Evolutionary conservation across 2,888 invertebrate genomes (phyloP), one percentile per base, ranked within the genome.

Genomic region (Plebejus anna): DNA sequence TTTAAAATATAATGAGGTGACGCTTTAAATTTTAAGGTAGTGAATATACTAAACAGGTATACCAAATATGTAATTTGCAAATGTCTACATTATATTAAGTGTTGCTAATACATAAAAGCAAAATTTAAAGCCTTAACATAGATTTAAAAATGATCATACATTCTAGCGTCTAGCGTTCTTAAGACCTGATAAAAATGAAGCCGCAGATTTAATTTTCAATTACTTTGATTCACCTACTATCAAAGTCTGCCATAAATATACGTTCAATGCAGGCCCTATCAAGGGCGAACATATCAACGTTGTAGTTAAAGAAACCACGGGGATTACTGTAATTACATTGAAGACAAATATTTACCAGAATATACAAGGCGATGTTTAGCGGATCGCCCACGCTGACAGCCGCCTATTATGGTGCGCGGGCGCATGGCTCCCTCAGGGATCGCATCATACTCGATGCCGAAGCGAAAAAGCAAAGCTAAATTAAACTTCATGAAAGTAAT

Each of bases 271-370:
- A 79, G 38, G 6, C 16, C 77, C 78, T 75, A 78, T 79, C 78
- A 80, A 77, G 76, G 77, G 75, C 77, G 78, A 78, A 78, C 79
- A 79, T 78, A 80, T 81, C 81, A 81, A 80, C 78, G 79, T 80
- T 77, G 75, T 70, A 78, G 71, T 77, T 57, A 76, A 77, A 77
- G 76, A 78, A 78, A 77, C 76, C 76, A 75, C 75, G 79, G 80
- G 80, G 81, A 90, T 90, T 87, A 88, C 85, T 84, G 87, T 89
- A 90, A 91, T 91, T 91, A 89, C 85, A 85, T 82, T 83, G 86
- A 90, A 92, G 91, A 91, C 90, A 92, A 91, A 92, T 91, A 92
- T 91, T 91, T 90, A 88, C 88, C 85, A 80, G 87, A 88, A 86
- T 85, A 86, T 89, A 89, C 88, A 87, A 88, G 85, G 84, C 84